Conservation (phyloP, 2,113 vertebrate species). For the Callocephalon fimbriatum region DNA sequence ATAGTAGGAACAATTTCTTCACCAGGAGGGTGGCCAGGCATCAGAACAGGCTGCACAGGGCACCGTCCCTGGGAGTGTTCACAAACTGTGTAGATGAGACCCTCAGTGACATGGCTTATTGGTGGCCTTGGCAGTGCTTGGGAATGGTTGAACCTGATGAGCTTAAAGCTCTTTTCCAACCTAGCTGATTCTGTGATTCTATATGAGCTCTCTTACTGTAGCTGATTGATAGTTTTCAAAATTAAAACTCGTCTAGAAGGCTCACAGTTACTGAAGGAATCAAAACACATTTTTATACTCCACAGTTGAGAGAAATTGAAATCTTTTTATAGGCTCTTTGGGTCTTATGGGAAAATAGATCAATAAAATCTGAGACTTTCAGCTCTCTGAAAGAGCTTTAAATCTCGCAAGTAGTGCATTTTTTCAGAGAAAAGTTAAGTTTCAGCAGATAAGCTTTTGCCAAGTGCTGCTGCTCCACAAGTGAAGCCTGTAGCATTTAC, state of each 20-base stretch:
- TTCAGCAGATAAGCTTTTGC: background rate
- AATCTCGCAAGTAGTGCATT: background rate
- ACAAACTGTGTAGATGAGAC: too few relatives aligned
- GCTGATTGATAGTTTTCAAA: background rate
- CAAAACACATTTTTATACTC: background rate
- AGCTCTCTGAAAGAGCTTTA: background rate
- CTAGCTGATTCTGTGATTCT: background rate
- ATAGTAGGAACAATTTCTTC: background rate
- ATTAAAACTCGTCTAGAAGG: background rate
- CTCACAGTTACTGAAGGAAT: background rate
- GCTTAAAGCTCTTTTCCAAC: background rate
- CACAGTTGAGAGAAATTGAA: background rate
- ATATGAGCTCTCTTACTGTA: background rate
- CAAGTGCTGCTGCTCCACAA: background rate
- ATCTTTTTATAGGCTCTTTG: background rate
- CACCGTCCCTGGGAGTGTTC: background rate
- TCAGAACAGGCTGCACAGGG: background rate
- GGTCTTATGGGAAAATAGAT: background rate
- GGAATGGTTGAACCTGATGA: background rate
- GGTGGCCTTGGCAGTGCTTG: background rate
- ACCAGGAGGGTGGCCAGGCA: background rate
- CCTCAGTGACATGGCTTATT: background rate
- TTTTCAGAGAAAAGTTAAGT: background rate
- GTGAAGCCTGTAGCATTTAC: background rate
- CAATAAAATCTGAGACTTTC: background rate